A percentile compares a stretch with the other conserved stretches of the same genome.
phyloP scores from a whole-genome alignment of 2,113 vertebrate species.

The Chiloscyllium plagiosum region DNA sequence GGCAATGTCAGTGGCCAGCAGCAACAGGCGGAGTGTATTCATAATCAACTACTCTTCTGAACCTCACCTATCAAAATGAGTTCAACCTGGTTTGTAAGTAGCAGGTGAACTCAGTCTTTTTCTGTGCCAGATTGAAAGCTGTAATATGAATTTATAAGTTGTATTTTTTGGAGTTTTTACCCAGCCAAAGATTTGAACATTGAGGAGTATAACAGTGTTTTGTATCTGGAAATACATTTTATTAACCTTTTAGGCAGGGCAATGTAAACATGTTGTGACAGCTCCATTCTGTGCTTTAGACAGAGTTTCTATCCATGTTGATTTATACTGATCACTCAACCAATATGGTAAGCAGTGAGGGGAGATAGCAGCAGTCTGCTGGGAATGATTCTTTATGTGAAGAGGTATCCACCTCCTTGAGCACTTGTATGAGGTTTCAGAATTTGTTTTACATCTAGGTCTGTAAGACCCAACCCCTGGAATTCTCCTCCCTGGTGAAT shows the following conservation, averaged over 20 bases:
- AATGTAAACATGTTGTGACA: background rate
- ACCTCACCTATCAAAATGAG: background rate
- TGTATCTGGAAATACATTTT: background rate
- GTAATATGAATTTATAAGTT: background rate
- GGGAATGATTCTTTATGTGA: too few species aligned
- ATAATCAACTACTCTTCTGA: background rate
- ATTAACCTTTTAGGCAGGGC: background rate
- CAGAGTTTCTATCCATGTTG: background rate
- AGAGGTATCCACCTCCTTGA: too few species aligned
- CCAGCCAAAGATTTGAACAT: background rate
- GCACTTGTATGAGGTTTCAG: too few species aligned
- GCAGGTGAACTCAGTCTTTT: background rate
- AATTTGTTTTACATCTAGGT: too few species aligned
- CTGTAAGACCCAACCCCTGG: too few species aligned
- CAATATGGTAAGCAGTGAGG: background rate
- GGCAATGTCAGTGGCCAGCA: background rate
- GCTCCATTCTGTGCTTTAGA: background rate
- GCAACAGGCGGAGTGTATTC: background rate
- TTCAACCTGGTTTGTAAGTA: background rate
- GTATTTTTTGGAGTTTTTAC: background rate
- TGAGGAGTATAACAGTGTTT: background rate
- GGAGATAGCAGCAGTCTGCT: too few species aligned
- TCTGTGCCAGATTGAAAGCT: background rate
- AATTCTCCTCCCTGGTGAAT: too few species aligned
- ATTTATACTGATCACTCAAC: background rate